Conservation (phyloP, 2,113 vertebrate genomes). For the Columba janthina region DNA sequence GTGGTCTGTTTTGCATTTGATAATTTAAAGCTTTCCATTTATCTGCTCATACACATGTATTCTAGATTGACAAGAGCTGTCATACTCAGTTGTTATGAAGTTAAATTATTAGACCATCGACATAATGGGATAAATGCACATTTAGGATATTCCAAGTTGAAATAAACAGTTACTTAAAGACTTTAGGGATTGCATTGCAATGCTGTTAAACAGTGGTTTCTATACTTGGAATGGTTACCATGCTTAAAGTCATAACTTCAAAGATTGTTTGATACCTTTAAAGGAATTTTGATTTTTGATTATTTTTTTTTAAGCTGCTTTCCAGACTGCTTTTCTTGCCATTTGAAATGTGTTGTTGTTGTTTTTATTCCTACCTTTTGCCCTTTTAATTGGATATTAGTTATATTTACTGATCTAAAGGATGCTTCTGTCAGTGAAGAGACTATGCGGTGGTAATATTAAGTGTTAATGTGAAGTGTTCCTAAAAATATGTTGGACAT, state of each 20-base stretch:
- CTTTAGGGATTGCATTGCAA: neutral
- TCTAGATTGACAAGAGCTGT: neutral
- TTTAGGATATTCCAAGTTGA: neutral
- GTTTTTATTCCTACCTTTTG: fast-evolving
- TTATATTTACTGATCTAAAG: neutral
- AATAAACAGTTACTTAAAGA: neutral
- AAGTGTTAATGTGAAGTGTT: neutral
- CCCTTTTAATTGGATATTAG: neutral
- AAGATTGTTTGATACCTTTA: neutral
- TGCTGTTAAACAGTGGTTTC: neutral
- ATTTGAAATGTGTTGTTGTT: neutral
- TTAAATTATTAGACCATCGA: neutral
- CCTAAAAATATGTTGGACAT: neutral
- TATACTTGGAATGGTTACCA: neutral
- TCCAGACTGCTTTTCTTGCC: neutral
- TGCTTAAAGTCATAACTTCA: neutral
- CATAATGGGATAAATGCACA: neutral
- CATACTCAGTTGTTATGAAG: neutral
- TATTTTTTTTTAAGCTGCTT: neutral
- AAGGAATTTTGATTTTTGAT: neutral
- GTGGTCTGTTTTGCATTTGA: neutral
- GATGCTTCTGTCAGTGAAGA: neutral
- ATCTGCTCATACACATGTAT: neutral
- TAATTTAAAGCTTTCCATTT: neutral
- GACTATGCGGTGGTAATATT: neutral